Conservation (phyloP, 2,797 vertebrate genomes). For the Pseudomugil tenellus region DNA sequence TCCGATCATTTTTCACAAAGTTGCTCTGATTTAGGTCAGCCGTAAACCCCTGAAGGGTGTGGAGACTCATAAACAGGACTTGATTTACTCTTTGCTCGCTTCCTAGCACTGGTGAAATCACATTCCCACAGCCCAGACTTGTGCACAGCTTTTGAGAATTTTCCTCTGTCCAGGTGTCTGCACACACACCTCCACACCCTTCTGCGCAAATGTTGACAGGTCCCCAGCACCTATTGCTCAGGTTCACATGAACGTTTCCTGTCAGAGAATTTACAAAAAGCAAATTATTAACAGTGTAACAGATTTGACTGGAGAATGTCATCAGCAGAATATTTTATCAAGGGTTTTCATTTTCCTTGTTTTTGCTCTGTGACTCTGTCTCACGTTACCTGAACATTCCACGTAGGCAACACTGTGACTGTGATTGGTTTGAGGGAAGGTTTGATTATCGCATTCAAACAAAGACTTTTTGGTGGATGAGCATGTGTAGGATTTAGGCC, state of each 20-base stretch:
- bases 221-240: slow-evolving; percentile 47
- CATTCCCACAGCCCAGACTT: slow-evolving; percentile 42
- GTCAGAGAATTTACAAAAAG: slow-evolving; percentile 3
- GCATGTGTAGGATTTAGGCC: slow-evolving; percentile 7
- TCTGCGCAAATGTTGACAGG: slow-evolving; percentile 20
- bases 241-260: rapidly evolving
- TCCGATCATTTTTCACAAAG: background rate
- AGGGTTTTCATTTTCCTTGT: background rate
- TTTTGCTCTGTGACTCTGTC: background rate
- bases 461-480: background rate
- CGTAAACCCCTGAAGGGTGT: rapidly evolving
- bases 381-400: slow-evolving; percentile 57
- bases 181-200: slow-evolving; percentile 39
- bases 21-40: slow-evolving; percentile 29
- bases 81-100: rapidly evolving
- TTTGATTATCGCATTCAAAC: slow-evolving; percentile 21
- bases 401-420: slow-evolving; percentile 25
- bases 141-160: slow-evolving; percentile 52
- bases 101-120: rapidly evolving
- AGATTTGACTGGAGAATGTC: background rate
- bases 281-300: background rate
- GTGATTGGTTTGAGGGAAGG: rapidly evolving
- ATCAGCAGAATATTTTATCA: slow-evolving; percentile 2
- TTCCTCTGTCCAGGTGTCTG: background rate
- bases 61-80: slow-evolving; percentile 19